Evolutionary conservation across 2,888 invertebrate genomes (phyloP).

Genomic region (Anarsia innoxiella): DNA sequence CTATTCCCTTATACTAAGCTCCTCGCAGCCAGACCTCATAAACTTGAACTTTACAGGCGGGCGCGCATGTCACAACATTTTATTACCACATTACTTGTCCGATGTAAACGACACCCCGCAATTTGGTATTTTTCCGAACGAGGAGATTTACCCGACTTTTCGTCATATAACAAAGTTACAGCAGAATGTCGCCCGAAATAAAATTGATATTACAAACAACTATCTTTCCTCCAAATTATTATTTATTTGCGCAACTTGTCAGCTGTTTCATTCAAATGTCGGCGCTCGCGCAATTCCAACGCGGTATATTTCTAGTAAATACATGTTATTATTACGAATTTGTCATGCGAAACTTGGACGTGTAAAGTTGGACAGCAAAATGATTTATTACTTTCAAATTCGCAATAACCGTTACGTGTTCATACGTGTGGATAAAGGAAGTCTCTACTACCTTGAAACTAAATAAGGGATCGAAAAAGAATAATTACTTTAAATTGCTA

Average conservation of each 20-base stretch:
- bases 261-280: conserved; percentile 1
- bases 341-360: conserved; percentile 11
- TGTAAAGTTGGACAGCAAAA: too few relatives aligned
- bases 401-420: too few relatives aligned
- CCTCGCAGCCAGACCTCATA: conserved; percentile 23
- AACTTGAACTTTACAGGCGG: conserved; percentile 35
- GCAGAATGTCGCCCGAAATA: not conserved
- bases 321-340: conserved; percentile 9
- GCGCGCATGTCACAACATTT: conserved; percentile 40
- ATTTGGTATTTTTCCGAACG: conserved; percentile 12
- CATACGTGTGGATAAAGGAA: too few relatives aligned
- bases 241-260: conserved; percentile 3
- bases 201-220: not conserved
- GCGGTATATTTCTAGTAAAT: conserved; percentile 7
- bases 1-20: too few relatives aligned
- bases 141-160: not conserved
- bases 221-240: not conserved
- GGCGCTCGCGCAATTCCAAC: conserved; percentile 4
- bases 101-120: conserved; percentile 34
- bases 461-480: too few relatives aligned
- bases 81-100: conserved; percentile 34
- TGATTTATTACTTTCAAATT: too few relatives aligned
- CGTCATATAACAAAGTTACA: not conserved
- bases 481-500: too few relatives aligned
- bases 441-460: too few relatives aligned